Conservation (phyloP, 1,140 invertebrate genomes). For the Uloborus diversus region DNA sequence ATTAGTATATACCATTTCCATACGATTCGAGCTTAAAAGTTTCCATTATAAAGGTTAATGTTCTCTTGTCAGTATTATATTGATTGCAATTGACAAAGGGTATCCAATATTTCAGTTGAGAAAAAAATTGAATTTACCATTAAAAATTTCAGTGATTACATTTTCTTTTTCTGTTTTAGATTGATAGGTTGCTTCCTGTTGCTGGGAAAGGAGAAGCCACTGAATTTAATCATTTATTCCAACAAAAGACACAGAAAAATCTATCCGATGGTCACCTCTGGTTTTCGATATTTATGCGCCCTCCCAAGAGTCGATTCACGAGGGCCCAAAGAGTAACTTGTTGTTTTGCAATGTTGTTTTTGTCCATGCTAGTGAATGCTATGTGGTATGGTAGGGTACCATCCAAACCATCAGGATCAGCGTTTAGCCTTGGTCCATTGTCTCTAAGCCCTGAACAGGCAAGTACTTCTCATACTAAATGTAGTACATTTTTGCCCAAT, state of each 20-base stretch:
- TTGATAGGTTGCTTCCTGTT: constrained; percentile 70
- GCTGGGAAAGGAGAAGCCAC: constrained; percentile 64
- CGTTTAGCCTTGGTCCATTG: constrained; percentile 68
- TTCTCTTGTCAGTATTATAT: too few species aligned
- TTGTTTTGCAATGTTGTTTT: constrained; percentile 69
- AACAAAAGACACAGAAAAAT: constrained; percentile 66
- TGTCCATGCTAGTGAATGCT: constrained; percentile 71
- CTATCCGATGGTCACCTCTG: constrained; percentile 71
- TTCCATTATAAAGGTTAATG: too few species aligned
- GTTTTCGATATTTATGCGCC: constrained; percentile 70
- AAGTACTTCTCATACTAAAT: not conserved
- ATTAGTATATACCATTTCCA: too few species aligned
- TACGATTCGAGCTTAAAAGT: too few species aligned
- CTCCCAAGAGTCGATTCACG: constrained; percentile 69
- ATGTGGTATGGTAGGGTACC: constrained; percentile 68
- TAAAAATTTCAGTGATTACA: not conserved
- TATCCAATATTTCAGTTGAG: too few species aligned
- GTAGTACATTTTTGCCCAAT: not conserved
- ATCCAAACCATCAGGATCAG: constrained; percentile 56
- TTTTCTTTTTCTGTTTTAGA: constrained; percentile 62
- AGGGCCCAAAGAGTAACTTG: constrained; percentile 69
- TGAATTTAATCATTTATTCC: constrained; percentile 68
- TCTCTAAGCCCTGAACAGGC: constrained; percentile 66
- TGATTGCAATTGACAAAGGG: too few species aligned
- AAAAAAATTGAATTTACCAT: too few species aligned